Conservation (phyloP, 2,888 invertebrate species). For the Oasisia sp. region DNA sequence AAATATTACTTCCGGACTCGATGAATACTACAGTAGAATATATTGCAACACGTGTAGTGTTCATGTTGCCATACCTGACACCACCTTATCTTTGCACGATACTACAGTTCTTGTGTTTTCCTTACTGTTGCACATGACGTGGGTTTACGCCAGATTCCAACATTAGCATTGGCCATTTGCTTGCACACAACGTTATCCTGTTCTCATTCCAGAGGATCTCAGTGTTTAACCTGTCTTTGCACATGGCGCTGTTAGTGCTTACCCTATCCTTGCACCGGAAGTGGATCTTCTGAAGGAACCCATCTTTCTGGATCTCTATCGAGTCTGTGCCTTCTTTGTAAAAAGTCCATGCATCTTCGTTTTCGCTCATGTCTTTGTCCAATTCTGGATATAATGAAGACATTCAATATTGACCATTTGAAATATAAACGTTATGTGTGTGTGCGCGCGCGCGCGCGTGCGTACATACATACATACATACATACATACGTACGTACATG, state of each 20-base stretch:
- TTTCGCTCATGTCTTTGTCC: slow-evolving; percentile 29
- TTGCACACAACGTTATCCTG: not conserved
- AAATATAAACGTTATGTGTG: too few species aligned
- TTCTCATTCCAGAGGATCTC: too few species aligned
- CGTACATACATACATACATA: too few species aligned
- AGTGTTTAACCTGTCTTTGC: not conserved
- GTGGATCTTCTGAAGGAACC: slow-evolving; percentile 59
- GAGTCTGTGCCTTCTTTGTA: slow-evolving; percentile 54
- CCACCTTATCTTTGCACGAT: too few species aligned
- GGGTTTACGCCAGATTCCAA: too few species aligned
- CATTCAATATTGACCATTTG: not conserved
- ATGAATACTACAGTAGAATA: not conserved
- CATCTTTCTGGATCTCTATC: slow-evolving; percentile 61
- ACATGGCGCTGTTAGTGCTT: not conserved
- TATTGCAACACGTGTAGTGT: too few species aligned
- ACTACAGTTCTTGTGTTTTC: too few species aligned
- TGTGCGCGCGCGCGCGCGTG: too few species aligned
- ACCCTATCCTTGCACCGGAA: slow-evolving; percentile 62
- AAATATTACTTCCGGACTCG: not conserved
- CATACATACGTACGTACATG: too few species aligned
- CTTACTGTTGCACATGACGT: too few species aligned
- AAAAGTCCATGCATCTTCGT: slow-evolving; percentile 49
- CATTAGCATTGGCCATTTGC: too few species aligned
- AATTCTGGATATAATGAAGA: not conserved
- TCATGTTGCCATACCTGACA: too few species aligned